phyloP scores from a whole-genome alignment of 2,113 vertebrate genomes.

The Cyrtonyx montezumae region DNA sequence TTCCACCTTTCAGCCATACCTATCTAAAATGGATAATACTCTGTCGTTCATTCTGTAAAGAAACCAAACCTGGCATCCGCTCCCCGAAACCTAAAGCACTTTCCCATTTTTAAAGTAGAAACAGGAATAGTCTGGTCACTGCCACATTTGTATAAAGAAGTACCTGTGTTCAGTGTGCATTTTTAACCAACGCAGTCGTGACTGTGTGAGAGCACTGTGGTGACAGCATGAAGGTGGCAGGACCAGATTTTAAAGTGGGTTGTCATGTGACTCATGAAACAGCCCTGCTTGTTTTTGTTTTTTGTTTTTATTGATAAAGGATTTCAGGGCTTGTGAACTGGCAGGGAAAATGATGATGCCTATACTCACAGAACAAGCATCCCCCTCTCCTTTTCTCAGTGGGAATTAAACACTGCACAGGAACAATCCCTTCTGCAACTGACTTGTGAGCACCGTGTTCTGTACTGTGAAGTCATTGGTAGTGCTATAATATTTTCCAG shows the following conservation, averaged over 20 bases:
- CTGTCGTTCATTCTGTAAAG: not conserved
- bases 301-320: not conserved
- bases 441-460: not conserved
- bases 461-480: not conserved
- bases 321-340: not conserved
- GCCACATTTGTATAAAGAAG: not conserved
- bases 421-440: not conserved
- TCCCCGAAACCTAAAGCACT: not conserved
- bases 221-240: not conserved
- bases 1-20: not conserved
- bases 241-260: not conserved
- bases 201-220: not conserved
- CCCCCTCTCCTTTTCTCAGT: not conserved
- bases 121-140: not conserved
- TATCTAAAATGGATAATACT: not conserved
- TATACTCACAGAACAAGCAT: not conserved
- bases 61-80: not conserved
- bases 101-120: not conserved
- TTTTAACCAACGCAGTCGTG: not conserved
- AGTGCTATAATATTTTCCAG: not conserved
- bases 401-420: not conserved
- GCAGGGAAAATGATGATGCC: not conserved
- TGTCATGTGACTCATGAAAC: not conserved
- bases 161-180: accelerated
- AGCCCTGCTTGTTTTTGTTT: not conserved